Evolutionary conservation across 2,113 vertebrate species (phyloP).

Genomic region (Dasyornis broadbenti): DNA sequence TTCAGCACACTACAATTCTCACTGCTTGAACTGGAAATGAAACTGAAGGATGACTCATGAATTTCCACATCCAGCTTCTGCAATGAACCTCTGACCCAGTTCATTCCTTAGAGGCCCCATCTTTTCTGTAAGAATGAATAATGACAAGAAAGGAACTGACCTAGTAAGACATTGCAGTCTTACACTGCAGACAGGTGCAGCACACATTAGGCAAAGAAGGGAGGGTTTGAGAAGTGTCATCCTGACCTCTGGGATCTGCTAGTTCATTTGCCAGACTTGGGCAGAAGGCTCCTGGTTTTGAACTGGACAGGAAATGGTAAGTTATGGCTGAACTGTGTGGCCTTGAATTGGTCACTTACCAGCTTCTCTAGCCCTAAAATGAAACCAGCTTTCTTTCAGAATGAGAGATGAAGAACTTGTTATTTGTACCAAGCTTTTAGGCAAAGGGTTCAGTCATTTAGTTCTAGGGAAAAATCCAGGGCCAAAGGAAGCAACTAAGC

Average conservation of each 20-base stretch:
- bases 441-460: not conserved
- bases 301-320: not conserved
- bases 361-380: not conserved
- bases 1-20: not conserved
- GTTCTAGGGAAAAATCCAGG: not conserved
- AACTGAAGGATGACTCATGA: not conserved
- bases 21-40: not conserved
- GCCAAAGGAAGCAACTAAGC: not conserved
- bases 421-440: not conserved
- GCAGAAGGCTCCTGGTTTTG: not conserved
- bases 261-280: not conserved
- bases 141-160: not conserved
- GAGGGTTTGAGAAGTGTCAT: not conserved
- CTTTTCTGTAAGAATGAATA: not conserved
- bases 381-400: not conserved
- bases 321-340: not conserved
- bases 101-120: not conserved
- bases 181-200: not conserved
- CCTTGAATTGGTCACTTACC: not conserved
- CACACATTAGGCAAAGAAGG: not conserved
- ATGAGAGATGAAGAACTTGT: fast-evolving
- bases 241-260: not conserved
- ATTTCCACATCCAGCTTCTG: not conserved
- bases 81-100: not conserved
- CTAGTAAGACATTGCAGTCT: not conserved